A percentile compares a stretch with the other conserved stretches of the same genome.
phyloP scores from a whole-genome alignment of 2,797 vertebrate species.

The Malacoctenus gilli region DNA sequence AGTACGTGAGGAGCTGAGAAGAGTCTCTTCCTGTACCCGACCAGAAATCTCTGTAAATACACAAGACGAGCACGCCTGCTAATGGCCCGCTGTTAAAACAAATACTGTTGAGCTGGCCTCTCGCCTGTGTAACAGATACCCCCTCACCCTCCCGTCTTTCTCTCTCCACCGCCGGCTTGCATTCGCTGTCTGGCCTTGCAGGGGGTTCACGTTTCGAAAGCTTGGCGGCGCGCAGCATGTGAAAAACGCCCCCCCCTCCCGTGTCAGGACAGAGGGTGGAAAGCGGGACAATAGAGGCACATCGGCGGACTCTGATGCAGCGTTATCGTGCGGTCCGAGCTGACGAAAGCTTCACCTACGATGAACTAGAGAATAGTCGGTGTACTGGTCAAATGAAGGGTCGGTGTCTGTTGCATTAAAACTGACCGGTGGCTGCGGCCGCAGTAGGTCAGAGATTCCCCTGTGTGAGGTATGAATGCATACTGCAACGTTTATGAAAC shows the following conservation, averaged over 20 bases:
- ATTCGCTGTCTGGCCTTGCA: conserved; percentile 47
- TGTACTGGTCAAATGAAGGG: too few species aligned
- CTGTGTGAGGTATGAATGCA: too few species aligned
- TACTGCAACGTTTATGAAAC: too few species aligned
- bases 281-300: conserved; percentile 43
- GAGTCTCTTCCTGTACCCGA: conserved; percentile 26
- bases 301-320: conserved; percentile 5
- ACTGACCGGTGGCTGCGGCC: too few species aligned
- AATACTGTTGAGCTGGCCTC: conserved; percentile 44
- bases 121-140: conserved; percentile 59
- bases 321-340: too few species aligned
- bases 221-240: conserved; percentile 62
- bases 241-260: conserved; percentile 47
- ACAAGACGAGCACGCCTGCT: conserved; percentile 34
- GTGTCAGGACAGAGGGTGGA: conserved; percentile 13
- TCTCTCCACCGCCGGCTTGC: conserved; percentile 26
- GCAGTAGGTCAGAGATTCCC: too few species aligned
- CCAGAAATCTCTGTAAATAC: conserved; percentile 31
- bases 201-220: conserved; percentile 58
- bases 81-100: conserved; percentile 54
- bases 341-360: too few species aligned
- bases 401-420: too few species aligned
- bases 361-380: too few species aligned
- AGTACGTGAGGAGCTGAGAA: conserved; percentile 1
- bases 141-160: neutral